Conservation (phyloP, 2,113 vertebrate genomes). For the Tachycineta bicolor region DNA sequence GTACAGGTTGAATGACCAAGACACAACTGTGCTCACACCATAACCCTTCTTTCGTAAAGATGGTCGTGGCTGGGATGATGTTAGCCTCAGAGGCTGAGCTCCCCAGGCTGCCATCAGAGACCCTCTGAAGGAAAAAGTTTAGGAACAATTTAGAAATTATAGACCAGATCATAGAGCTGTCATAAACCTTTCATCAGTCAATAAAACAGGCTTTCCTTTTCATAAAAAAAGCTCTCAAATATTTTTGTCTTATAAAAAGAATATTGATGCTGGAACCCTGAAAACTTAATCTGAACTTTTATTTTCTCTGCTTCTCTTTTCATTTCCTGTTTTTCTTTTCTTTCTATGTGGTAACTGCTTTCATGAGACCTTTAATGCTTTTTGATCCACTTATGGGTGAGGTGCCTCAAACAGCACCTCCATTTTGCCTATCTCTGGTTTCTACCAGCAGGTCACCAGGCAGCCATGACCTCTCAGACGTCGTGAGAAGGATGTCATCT, state of each 20-base stretch:
- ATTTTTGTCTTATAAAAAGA: slow-evolving; percentile 57
- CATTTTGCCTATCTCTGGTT: background rate
- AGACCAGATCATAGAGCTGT: slow-evolving; percentile 64
- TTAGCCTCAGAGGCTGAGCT: background rate
- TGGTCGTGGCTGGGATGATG: background rate
- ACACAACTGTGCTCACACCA: background rate
- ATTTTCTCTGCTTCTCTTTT: slow-evolving; percentile 58
- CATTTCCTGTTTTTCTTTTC: slow-evolving; percentile 58
- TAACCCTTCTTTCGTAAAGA: background rate
- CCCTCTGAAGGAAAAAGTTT: slow-evolving; percentile 28
- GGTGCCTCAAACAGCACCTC: slow-evolving; percentile 32
- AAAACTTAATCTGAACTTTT: slow-evolving; percentile 69
- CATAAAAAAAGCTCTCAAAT: slow-evolving; percentile 43
- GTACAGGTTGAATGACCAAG: background rate
- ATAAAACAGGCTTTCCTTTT: slow-evolving; percentile 72
- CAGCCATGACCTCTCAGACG: background rate
- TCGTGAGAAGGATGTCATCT: background rate
- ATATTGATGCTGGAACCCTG: slow-evolving; percentile 65
- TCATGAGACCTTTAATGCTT: slow-evolving; percentile 33
- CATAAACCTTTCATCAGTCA: slow-evolving; percentile 78
- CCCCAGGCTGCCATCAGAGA: background rate
- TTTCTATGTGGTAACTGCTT: background rate
- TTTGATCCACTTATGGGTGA: slow-evolving; percentile 16
- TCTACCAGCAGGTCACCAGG: background rate
- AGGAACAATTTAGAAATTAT: slow-evolving; percentile 70